Evolutionary conservation across 2,888 invertebrate species (phyloP).

Genomic region (Meghimatium bilineatum): DNA sequence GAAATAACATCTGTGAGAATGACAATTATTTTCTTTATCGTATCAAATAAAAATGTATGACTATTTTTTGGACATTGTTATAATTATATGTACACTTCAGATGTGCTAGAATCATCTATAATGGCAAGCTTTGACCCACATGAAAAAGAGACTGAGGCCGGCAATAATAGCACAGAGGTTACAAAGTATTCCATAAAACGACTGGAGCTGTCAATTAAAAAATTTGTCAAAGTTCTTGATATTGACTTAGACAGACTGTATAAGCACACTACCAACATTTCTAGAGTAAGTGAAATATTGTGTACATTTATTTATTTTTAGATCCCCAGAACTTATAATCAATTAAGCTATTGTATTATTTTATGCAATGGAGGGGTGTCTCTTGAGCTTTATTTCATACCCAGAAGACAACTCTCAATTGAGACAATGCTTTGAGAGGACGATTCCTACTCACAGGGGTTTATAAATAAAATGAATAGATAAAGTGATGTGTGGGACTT

Average conservation of each 20-base stretch:
- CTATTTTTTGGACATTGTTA: no score
- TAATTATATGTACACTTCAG: background rate
- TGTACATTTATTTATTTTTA: background rate
- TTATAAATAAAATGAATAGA: no score
- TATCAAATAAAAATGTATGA: no score
- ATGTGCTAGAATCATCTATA: background rate
- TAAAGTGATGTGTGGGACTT: no score
- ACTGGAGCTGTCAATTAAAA: constrained; percentile 64
- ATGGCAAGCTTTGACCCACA: constrained; percentile 44
- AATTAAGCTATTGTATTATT: no score
- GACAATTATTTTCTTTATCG: no score
- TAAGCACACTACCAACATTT: constrained; percentile 65
- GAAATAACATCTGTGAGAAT: no score
- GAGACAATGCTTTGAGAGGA: no score
- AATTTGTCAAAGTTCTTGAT: constrained; percentile 69
- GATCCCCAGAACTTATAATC: background rate
- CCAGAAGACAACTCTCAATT: no score
- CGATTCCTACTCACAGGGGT: no score
- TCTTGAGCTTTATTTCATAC: no score
- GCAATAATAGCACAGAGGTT: constrained; percentile 9
- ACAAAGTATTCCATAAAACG: constrained; percentile 67
- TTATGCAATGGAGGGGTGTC: no score
- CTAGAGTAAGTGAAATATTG: constrained; percentile 58
- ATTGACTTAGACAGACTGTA: constrained; percentile 67
- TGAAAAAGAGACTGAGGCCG: background rate